Percentiles rank a stretch among this genome's conserved stretches.
Conservation (phyloP, 1,140 invertebrate genomes). For the Drosophila arawakana region DNA sequence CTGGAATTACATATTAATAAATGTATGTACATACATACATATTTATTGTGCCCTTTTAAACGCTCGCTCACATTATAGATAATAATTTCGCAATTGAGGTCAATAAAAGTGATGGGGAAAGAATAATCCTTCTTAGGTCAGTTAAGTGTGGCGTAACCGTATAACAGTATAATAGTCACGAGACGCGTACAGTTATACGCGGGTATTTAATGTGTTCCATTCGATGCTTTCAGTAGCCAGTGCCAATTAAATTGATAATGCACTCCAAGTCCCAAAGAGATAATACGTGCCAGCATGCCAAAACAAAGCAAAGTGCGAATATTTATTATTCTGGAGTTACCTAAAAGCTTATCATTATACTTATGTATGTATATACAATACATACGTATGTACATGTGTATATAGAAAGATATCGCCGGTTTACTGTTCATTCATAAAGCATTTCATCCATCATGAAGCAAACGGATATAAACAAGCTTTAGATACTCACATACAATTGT, state of each 20-base stretch:
- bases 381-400: conserved; percentile 27
- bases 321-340: conserved; percentile 4
- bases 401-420: background rate
- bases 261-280: background rate
- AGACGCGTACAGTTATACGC: conserved; percentile 8
- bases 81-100: conserved; percentile 16
- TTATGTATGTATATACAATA: conserved; percentile 6
- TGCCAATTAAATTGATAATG: conserved; percentile 15
- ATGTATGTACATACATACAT: background rate
- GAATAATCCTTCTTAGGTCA: background rate
- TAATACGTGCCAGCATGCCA: background rate
- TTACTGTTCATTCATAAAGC: conserved; percentile 39
- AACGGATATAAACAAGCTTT: conserved; percentile 1
- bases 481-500: background rate
- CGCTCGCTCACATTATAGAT: conserved; percentile 9
- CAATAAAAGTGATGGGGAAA: background rate
- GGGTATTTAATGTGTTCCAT: background rate
- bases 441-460: background rate
- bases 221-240: background rate
- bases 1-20: conserved; percentile 13
- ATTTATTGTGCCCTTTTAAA: conserved; percentile 21
- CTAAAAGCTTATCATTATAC: conserved; percentile 15
- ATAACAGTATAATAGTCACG: too few relatives aligned
- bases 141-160: background rate
- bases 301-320: conserved; percentile 13